Evolutionary conservation across 2,113 vertebrate species (phyloP).

Genomic region (Chloropsis cyanopogon): DNA sequence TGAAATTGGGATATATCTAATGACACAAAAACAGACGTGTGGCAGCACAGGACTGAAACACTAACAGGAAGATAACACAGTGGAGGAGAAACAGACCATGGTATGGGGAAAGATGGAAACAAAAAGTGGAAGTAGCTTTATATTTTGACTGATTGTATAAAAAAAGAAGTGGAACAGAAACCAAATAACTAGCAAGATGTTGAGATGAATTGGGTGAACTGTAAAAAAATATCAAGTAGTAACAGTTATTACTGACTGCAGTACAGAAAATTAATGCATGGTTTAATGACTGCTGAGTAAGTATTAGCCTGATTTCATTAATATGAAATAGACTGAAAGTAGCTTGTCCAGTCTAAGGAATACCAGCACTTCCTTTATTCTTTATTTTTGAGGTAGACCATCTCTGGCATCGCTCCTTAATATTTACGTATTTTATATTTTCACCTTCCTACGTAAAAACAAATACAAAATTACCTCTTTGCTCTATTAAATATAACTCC

Average conservation of each 20-base stretch:
- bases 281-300: neutral
- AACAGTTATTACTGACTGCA: neutral
- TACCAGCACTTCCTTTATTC: neutral
- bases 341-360: neutral
- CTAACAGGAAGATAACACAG: neutral
- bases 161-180: neutral
- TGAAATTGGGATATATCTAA: fast-evolving
- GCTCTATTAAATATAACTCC: neutral
- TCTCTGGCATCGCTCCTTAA: neutral
- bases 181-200: neutral
- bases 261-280: neutral
- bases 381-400: neutral
- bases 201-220: neutral
- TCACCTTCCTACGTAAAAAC: neutral
- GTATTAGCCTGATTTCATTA: neutral
- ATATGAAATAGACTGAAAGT: neutral
- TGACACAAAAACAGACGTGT: neutral
- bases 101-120: neutral
- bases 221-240: neutral
- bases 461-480: neutral
- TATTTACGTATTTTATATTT: neutral
- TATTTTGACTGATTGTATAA: neutral
- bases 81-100: neutral
- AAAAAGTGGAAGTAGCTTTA: neutral
- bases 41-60: neutral